Percentiles rank a stretch among this genome's conserved stretches.
phyloP scores from a whole-genome alignment of 1,140 invertebrate species.

The Sinonovacula constricta region DNA sequence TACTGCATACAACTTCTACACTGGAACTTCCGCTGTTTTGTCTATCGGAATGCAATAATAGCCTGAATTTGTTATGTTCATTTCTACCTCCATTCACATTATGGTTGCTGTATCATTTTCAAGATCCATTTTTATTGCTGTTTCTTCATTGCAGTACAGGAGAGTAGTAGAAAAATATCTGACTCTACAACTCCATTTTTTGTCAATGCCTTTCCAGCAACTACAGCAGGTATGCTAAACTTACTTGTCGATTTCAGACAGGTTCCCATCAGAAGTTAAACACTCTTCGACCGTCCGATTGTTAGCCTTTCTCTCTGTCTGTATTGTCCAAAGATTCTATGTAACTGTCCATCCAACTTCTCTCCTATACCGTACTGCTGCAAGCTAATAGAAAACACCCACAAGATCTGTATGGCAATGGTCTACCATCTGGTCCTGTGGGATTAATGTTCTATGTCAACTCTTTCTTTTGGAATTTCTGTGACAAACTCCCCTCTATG shows the following conservation, averaged over 20 bases:
- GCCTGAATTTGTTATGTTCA: slow-evolving; percentile 52
- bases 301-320: slow-evolving; percentile 27
- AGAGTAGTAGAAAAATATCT: slow-evolving; percentile 50
- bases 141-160: too few relatives aligned
- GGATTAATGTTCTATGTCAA: too few relatives aligned
- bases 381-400: slow-evolving; percentile 35
- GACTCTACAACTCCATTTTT: slow-evolving; percentile 52
- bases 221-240: slow-evolving; percentile 30
- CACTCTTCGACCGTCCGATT: slow-evolving; percentile 36
- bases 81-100: slow-evolving; percentile 31
- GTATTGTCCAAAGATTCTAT: slow-evolving; percentile 41
- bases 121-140: too few relatives aligned
- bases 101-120: too few relatives aligned
- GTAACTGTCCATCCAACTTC: slow-evolving; percentile 46
- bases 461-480: slow-evolving; percentile 1
- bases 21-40: slow-evolving; percentile 21
- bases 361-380: slow-evolving; percentile 46
- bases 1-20: slow-evolving; percentile 36
- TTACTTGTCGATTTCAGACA: slow-evolving; percentile 30
- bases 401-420: slow-evolving; percentile 22
- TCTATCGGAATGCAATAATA: slow-evolving; percentile 53
- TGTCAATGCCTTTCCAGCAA: slow-evolving; percentile 44
- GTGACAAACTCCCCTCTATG: too few relatives aligned
- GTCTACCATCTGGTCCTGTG: slow-evolving; percentile 10
- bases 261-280: slow-evolving; percentile 48